Conservation (phyloP, 2,888 invertebrate genomes). For the Chalcis sispes region DNA sequence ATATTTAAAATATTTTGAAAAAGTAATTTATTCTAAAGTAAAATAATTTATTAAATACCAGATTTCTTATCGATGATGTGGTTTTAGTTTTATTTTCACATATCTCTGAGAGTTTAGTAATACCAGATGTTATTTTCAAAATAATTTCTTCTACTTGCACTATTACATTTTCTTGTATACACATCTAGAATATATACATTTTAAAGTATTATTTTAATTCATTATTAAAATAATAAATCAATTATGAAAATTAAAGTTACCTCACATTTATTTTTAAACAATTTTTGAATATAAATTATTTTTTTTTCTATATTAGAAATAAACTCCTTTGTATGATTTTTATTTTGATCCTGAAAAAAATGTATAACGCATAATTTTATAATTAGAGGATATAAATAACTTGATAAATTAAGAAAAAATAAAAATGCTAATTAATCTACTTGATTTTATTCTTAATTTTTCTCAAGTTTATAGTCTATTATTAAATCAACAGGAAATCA, state of each 20-base stretch:
- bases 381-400: constrained; percentile 19
- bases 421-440: constrained; percentile 17
- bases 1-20: constrained; percentile 1
- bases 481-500: constrained; percentile 27
- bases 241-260: constrained; percentile 42
- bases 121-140: constrained; percentile 40
- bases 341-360: constrained; percentile 47
- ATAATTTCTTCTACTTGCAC: constrained; percentile 46
- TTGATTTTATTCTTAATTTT: constrained; percentile 21
- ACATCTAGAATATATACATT: constrained; percentile 27
- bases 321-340: constrained; percentile 48
- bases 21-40: neutral
- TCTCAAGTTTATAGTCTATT: constrained; percentile 8
- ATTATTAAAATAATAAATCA: neutral
- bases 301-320: constrained; percentile 56
- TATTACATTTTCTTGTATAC: constrained; percentile 49
- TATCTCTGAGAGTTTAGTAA: constrained; percentile 46
- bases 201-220: constrained; percentile 4
- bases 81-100: constrained; percentile 42
- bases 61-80: constrained; percentile 4
- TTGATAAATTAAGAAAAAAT: constrained; percentile 7
- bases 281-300: constrained; percentile 52
- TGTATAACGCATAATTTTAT: constrained; percentile 4
- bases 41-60: constrained; percentile 29
- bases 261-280: constrained; percentile 53